Evolutionary conservation across 2,113 vertebrate genomes (phyloP).

Genomic region (Ciconia stormi): DNA sequence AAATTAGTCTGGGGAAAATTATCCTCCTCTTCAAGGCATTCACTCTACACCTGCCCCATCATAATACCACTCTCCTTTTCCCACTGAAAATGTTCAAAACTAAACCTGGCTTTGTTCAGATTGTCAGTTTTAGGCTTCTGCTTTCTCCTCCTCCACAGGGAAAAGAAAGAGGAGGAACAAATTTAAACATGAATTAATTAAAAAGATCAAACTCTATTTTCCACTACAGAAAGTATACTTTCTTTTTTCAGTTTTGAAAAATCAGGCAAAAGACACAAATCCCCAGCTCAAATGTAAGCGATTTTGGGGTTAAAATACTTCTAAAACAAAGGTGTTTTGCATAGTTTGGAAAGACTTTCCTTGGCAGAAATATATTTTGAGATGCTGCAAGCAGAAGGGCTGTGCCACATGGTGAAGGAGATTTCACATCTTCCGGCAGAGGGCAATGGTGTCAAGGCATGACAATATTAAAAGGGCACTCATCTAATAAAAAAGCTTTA

Average conservation of each 20-base stretch:
- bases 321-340: background rate
- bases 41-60: background rate
- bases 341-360: background rate
- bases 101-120: background rate
- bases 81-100: accelerated
- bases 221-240: background rate
- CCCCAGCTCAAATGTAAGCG: accelerated
- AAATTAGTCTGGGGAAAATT: background rate
- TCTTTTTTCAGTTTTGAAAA: background rate
- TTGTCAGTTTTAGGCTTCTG: background rate
- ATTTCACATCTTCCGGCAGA: conserved; percentile 39
- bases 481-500: background rate
- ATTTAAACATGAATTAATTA: background rate
- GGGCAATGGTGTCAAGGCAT: conserved; percentile 57
- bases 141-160: background rate
- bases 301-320: background rate
- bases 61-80: background rate
- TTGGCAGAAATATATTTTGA: background rate
- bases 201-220: background rate
- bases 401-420: background rate
- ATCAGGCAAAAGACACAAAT: background rate
- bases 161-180: background rate
- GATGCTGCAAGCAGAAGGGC: background rate
- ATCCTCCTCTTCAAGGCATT: background rate
- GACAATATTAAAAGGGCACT: background rate